These are phyloP conservation scores for Semotilus atromaculatus DNA, from an alignment of 2,797 vertebrate genomes.

Conservation along the genomic window DNA sequence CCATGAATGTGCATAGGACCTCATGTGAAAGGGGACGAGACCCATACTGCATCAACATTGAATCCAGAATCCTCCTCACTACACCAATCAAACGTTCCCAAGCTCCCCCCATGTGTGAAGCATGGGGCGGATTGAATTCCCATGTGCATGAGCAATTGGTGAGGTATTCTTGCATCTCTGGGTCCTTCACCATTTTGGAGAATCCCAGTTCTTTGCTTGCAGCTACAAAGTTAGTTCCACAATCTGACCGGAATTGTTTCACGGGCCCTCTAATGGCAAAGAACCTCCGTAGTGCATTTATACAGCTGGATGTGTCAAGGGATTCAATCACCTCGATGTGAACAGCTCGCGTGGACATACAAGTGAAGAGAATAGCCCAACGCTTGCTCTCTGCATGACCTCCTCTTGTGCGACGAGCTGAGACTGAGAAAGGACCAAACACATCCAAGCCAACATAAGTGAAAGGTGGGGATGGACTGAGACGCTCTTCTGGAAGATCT, in stretches of 20 bases:
- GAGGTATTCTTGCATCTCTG: conserved; percentile 6
- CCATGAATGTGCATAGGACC: conserved; percentile 20
- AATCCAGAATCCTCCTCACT: not conserved
- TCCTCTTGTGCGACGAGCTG: not conserved
- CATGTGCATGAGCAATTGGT: conserved; percentile 2
- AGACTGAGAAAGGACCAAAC: no score
- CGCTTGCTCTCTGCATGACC: conserved; percentile 19
- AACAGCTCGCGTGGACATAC: conserved; percentile 32
- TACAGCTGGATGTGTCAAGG: conserved; percentile 26
- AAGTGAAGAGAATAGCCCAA: conserved; percentile 45
- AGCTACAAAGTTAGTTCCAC: conserved; percentile 33
- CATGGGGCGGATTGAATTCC: conserved; percentile 5
- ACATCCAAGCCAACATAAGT: no score
- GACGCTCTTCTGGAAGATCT: no score
- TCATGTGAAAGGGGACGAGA: not conserved
- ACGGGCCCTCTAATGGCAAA: conserved; percentile 29
- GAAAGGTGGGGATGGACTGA: no score
- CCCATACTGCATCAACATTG: not conserved
- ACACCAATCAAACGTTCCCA: conserved; percentile 21
- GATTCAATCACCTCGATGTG: conserved; percentile 38
- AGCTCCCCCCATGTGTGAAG: not conserved
- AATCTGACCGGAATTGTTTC: conserved; percentile 15
- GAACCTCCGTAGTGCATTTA: conserved; percentile 41
- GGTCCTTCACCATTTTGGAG: not conserved
- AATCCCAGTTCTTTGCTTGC: not conserved